Evolutionary conservation across 2,113 vertebrate genomes (phyloP), one percentile per base, ranked within the genome.

Genomic region (Myiagra hebetior): DNA sequence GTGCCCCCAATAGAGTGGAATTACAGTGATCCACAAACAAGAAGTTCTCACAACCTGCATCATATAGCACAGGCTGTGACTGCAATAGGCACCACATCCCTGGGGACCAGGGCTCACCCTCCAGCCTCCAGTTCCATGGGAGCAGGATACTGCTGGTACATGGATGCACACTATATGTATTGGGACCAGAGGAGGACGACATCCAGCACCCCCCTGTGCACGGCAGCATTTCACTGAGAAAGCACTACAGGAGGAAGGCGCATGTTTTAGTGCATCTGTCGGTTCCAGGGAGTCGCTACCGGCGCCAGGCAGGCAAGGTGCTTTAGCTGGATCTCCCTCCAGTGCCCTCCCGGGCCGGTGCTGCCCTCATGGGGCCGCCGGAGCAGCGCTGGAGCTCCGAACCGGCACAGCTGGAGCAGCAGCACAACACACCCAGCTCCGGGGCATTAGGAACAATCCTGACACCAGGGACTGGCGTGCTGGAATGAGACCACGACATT

Each of bases 121-220:
- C 50, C 2, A 1, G 6, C 50, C 57, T 62, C 37, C 2, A 2
- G 4, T 24, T 85, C 41, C 44, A n/a, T 0, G 20, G n/a, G 9
- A 92, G 18, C 1, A 2, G 77, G 55, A 35, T 13, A 63, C 9
- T 63, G 67, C 78, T 23, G 49, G n/a, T 4, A 26, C 17, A 15
- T 0, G 18, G 57, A 39, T 22, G 49, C 56, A 22, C 0, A 0
- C 59, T 11, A 21, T 11, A 21, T 24, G 23, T 15, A 6, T 13
- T 22, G 44, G 23, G 67, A 33, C 7, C n/a, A 35, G 41, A 37
- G 39, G 11, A 41, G 37, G 35, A 42, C 35, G 14, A 22, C 33
- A 59, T 5, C 31, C 77, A 44, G 37, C 74, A 67, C 3, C 33
- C 23, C 37, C 14, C 31, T 35, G 55, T 3, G 52, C 64, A 13